phyloP scores from a whole-genome alignment of 2,888 invertebrate genomes.

The Caenorhabditis afra region DNA sequence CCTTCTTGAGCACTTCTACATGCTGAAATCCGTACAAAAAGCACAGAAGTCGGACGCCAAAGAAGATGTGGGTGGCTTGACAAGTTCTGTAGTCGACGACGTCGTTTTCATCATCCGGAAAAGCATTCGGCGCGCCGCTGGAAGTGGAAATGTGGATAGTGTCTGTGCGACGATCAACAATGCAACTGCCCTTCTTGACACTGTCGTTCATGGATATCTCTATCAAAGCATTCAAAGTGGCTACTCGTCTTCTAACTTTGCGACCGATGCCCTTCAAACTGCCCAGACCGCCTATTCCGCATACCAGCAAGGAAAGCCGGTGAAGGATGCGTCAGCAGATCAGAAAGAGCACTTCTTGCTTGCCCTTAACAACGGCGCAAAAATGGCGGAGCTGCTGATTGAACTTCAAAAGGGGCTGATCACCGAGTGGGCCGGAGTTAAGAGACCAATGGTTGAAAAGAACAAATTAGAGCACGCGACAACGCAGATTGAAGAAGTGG shows the following conservation, averaged over 20 bases:
- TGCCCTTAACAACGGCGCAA: constrained; percentile 92
- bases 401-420: constrained; percentile 85
- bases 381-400: constrained; percentile 92
- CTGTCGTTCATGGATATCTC: constrained; percentile 88
- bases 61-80: constrained; percentile 83
- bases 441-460: constrained; percentile 81
- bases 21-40: constrained; percentile 94
- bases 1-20: constrained; percentile 92
- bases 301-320: constrained; percentile 64
- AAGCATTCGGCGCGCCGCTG: constrained; percentile 93
- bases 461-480: constrained; percentile 85
- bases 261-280: constrained; percentile 77
- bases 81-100: constrained; percentile 94
- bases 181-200: constrained; percentile 90
- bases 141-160: constrained; percentile 93
- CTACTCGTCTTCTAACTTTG: constrained; percentile 76
- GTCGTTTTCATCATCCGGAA: constrained; percentile 97
- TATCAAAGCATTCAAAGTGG: constrained; percentile 80
- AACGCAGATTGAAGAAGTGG: constrained; percentile 77
- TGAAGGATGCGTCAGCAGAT: constrained; percentile 71
- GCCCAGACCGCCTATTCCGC: constrained; percentile 77
- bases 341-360: constrained; percentile 84
- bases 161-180: constrained; percentile 94
- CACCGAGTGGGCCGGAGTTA: constrained; percentile 63
- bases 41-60: constrained; percentile 89